Conservation (phyloP, 2,113 vertebrate genomes). For the Boleophthalmus pectinirostris region DNA sequence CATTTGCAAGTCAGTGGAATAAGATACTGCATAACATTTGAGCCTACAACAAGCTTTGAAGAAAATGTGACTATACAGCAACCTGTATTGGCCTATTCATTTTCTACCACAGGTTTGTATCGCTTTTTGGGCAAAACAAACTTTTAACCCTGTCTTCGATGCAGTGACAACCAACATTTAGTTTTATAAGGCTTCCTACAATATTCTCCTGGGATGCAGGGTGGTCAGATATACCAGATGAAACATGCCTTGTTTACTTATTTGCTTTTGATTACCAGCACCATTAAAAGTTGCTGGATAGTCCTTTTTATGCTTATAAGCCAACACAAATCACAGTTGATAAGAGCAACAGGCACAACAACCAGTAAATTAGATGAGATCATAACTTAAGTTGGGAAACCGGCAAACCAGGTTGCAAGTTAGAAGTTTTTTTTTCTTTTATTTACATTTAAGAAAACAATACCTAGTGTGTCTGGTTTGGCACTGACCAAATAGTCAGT, state of each 20-base stretch:
- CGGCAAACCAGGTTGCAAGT: conserved; percentile 36
- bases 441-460: conserved; percentile 59
- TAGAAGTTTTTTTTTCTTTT: conserved; percentile 31
- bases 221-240: conserved; percentile 36
- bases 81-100: conserved; percentile 66
- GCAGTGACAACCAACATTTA: conserved; percentile 14
- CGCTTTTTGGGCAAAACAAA: conserved; percentile 10
- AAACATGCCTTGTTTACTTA: conserved; percentile 10
- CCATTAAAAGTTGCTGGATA: conserved; percentile 80
- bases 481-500: neutral
- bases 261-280: conserved; percentile 40
- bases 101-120: conserved; percentile 8
- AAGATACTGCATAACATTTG: conserved; percentile 68
- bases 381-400: conserved; percentile 26
- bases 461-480: conserved; percentile 7
- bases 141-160: conserved; percentile 49
- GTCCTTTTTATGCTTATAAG: conserved; percentile 68
- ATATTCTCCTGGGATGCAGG: conserved; percentile 21
- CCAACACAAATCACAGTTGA: conserved; percentile 76
- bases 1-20: conserved; percentile 74
- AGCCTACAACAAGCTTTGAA: conserved; percentile 71
- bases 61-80: conserved; percentile 80
- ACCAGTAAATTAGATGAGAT: conserved; percentile 68
- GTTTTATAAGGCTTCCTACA: conserved; percentile 50
- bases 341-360: conserved; percentile 75